Evolutionary conservation across 2,113 vertebrate genomes (phyloP), one percentile per base, ranked within the genome.

Genomic region (Stigmatopora nigra): DNA sequence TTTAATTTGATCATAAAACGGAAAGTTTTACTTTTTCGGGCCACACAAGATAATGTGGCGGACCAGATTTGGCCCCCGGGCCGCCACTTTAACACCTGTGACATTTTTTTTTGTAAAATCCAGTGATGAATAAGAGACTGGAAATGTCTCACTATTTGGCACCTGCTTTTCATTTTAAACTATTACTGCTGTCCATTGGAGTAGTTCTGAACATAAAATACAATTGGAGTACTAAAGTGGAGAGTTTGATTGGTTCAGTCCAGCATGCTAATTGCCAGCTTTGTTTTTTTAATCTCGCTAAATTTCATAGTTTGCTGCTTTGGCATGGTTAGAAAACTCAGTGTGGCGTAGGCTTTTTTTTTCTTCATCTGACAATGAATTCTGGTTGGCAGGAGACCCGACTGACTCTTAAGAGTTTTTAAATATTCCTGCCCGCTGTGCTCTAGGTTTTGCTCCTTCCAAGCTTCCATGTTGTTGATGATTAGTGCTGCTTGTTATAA

Each of bases 401-500:
- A 3, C 15, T 46, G 53, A 31, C 25, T 31, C 25, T 31, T 49
- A 46, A 51, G 11, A 63, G 56, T 69, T 75, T 57, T 55, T 38
- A 36, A 68, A 66, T 62, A 69, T 58, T 49, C 58, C 35, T 44
- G 57, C 58, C 58, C 63, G 60, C 55, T 70, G 75, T 20, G 70
- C 77, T 71, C 70, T 20, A 22, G 68, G 57, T 62, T 69, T 49
- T 49, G 66, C 76, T 38, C 49, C 66, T 66, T 69, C 64, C 66
- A 67, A 68, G 76, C 69, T 46, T 72, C 62, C 68, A 65, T 67
- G 67, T 73, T 77, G 69, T 79, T 8, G 59, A 65, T 71, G 78
- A 85, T 84, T 84, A 81, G 80, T 61, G n/a, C 36, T 36, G 71
- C 75, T 73, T 69, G 66, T 69, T 71, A 76, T 78, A 72, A 86